Evolutionary conservation across 2,797 vertebrate genomes (phyloP).

Genomic region (Australoheros facetus): DNA sequence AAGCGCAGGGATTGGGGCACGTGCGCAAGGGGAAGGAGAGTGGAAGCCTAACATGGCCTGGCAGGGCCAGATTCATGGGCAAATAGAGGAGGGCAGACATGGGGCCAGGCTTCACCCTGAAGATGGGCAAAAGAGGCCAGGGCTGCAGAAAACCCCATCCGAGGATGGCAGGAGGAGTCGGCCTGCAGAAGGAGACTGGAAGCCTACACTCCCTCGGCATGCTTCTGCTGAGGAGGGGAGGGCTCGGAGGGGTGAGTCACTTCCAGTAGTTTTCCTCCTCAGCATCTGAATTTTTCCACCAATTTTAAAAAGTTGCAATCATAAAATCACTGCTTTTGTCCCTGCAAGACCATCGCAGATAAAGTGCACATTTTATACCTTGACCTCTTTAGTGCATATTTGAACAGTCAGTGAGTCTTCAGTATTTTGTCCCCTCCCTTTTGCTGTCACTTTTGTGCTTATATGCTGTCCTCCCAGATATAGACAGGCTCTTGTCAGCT

Average conservation of each 20-base stretch:
- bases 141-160: slow-evolving; percentile 81
- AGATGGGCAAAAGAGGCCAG: slow-evolving; percentile 72
- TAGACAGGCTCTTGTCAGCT: slow-evolving; percentile 70
- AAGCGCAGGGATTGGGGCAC: slow-evolving; percentile 76
- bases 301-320: background rate
- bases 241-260: slow-evolving; percentile 76
- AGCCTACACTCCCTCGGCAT: slow-evolving; percentile 80
- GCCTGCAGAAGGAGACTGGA: slow-evolving; percentile 78
- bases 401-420: slow-evolving; percentile 8
- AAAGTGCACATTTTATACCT: background rate
- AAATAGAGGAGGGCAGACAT: slow-evolving; percentile 73
- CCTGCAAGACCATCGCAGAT: background rate
- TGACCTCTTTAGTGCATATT: slow-evolving; percentile 32
- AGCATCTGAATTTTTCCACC: background rate
- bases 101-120: slow-evolving; percentile 73
- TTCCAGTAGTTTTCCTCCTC: background rate
- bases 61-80: slow-evolving; percentile 71
- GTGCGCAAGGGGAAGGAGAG: slow-evolving; percentile 77
- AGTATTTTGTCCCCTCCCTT: background rate
- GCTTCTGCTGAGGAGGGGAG: slow-evolving; percentile 82
- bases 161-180: slow-evolving; percentile 80
- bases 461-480: slow-evolving; percentile 68
- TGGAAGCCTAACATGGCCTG: slow-evolving; percentile 79
- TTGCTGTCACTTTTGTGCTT: slow-evolving; percentile 52
- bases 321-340: slow-evolving; percentile 3